phyloP scores from a whole-genome alignment of 2,113 vertebrate species.

The Rhinogobius similis region DNA sequence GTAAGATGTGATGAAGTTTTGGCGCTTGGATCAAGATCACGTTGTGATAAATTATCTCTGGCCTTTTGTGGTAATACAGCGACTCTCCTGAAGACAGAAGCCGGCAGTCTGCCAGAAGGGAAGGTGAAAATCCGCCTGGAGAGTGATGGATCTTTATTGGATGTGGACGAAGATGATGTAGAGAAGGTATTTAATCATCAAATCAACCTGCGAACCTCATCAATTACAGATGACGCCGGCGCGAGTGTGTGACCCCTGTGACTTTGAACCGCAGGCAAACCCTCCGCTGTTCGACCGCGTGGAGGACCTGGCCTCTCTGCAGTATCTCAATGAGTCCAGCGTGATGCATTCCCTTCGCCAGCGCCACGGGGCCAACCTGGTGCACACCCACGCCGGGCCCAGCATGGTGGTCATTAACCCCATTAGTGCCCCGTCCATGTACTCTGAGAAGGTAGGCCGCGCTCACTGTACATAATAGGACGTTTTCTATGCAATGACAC shows the following conservation, averaged over 20 bases:
- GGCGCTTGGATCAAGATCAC: constrained; percentile 28
- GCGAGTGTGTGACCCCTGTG: constrained; percentile 33
- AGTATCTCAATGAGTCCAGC: constrained; percentile 95
- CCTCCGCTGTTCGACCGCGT: constrained; percentile 87
- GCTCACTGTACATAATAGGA: constrained; percentile 3
- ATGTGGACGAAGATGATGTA: constrained; percentile 95
- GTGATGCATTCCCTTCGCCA: constrained; percentile 91
- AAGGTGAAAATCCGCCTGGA: constrained; percentile 94
- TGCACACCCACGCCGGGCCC: constrained; percentile 89
- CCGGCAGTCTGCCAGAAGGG: constrained; percentile 86
- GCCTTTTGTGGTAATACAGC: constrained; percentile 73
- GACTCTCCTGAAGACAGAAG: constrained; percentile 85
- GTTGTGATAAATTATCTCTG: constrained; percentile 33
- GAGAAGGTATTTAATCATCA: constrained; percentile 87
- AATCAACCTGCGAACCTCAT: constrained; percentile 45
- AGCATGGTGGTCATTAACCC: constrained; percentile 94
- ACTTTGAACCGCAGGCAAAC: constrained; percentile 83
- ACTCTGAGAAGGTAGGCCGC: constrained; percentile 92
- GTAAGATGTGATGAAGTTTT: constrained; percentile 25
- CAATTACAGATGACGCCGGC: constrained; percentile 22
- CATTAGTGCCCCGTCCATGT: constrained; percentile 90
- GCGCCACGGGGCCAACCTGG: constrained; percentile 89
- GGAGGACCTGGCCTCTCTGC: constrained; percentile 91
- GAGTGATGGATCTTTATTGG: constrained; percentile 88
- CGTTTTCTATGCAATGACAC: constrained; percentile 8